Conservation (phyloP, 1,140 invertebrate species). For the Atta cephalotes region DNA sequence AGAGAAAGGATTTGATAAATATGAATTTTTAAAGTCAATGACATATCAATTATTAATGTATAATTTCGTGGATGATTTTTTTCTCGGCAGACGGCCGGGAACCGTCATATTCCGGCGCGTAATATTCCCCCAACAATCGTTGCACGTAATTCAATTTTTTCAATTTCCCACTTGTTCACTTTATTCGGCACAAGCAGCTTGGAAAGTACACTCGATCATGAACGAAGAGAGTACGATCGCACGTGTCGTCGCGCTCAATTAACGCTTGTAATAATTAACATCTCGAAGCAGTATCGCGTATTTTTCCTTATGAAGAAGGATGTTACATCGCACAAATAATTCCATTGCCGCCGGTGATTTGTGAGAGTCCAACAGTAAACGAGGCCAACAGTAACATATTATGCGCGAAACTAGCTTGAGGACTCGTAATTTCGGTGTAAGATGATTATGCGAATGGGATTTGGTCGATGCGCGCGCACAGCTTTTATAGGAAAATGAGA, state of each 20-base stretch:
- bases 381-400: slow-evolving; percentile 12
- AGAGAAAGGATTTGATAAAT: not conserved
- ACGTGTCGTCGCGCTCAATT: not conserved
- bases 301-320: not conserved
- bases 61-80: not conserved
- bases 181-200: not conserved
- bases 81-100: not conserved
- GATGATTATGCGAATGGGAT: slow-evolving; percentile 35
- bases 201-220: not conserved
- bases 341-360: not conserved
- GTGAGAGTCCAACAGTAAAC: not conserved
- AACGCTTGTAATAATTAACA: not conserved
- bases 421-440: slow-evolving; percentile 40
- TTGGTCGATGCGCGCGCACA: not conserved
- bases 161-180: slow-evolving; percentile 6
- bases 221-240: not conserved
- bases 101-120: not conserved
- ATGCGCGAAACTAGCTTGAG: slow-evolving; percentile 30
- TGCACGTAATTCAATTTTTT: slow-evolving; percentile 37
- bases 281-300: not conserved
- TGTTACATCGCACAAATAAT: not conserved
- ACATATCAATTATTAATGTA: slow-evolving; percentile 19
- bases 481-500: slow-evolving; percentile 43
- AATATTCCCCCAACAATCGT: not conserved
- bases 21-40: not conserved